Evolutionary conservation across 2,113 vertebrate genomes (phyloP).

Genomic region (Strix aluco): DNA sequence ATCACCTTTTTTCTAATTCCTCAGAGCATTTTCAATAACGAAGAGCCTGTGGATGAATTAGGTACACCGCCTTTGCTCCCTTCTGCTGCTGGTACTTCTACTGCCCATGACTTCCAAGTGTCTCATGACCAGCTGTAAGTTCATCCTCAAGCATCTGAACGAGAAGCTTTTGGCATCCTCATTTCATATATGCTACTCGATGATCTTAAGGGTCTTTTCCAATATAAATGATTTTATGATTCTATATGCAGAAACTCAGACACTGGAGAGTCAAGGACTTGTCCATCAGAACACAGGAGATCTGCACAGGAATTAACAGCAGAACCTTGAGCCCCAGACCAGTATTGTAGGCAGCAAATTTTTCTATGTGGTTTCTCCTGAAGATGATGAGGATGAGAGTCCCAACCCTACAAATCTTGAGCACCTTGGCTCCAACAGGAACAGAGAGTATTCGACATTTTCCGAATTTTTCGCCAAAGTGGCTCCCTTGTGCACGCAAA

Average conservation of each 20-base stretch:
- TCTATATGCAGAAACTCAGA: neutral
- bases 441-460: accelerated
- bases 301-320: neutral
- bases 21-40: neutral
- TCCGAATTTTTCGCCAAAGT: neutral
- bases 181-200: neutral
- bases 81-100: neutral
- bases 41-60: neutral
- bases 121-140: neutral
- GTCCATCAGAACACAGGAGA: neutral
- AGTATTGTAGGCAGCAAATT: neutral
- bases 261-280: neutral
- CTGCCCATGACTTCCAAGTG: neutral
- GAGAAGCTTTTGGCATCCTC: neutral
- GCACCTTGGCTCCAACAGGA: neutral
- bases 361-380: neutral
- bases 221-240: neutral
- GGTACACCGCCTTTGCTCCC: neutral
- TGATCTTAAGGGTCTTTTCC: neutral
- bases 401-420: neutral
- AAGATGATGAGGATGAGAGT: neutral
- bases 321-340: neutral
- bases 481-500: neutral
- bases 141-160: neutral
- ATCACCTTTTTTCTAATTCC: neutral